A percentile compares a stretch with the other conserved stretches of the same genome.
Evolutionary conservation across 2,113 vertebrate species (phyloP).

Genomic region (Paratilapia polleni): DNA sequence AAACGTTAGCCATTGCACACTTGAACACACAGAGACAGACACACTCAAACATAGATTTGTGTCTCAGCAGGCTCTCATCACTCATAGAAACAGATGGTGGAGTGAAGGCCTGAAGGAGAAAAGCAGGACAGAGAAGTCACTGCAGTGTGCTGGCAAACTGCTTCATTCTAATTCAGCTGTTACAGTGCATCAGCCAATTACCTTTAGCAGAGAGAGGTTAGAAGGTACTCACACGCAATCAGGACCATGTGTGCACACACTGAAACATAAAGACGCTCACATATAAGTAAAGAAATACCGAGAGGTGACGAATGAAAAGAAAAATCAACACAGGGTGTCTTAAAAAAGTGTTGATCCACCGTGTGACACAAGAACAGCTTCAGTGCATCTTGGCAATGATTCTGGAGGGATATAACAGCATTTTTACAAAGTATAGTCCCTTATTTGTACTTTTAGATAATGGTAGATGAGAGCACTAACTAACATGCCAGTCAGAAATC

Average conservation of each 20-base stretch:
- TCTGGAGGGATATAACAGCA: background rate
- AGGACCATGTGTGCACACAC: background rate
- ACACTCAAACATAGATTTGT: slow-evolving; percentile 35
- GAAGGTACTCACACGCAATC: background rate
- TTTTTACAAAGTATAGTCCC: background rate
- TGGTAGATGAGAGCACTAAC: background rate
- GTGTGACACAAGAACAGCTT: too few relatives aligned
- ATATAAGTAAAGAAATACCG: background rate
- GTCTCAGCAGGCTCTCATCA: slow-evolving; percentile 45
- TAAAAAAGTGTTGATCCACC: background rate
- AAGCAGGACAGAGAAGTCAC: slow-evolving; percentile 42
- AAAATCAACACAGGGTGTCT: fast-evolving
- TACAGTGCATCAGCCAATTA: slow-evolving; percentile 41
- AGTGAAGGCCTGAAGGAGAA: slow-evolving; percentile 38
- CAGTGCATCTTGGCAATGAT: background rate
- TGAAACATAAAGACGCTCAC: background rate
- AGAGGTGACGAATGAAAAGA: fast-evolving
- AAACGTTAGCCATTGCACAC: slow-evolving; percentile 34
- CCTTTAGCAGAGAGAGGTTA: slow-evolving; percentile 14
- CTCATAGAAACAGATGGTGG: slow-evolving; percentile 59
- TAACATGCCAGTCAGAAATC: background rate
- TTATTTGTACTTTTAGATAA: background rate
- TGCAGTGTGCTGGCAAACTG: slow-evolving; percentile 25
- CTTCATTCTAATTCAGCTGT: slow-evolving; percentile 43
- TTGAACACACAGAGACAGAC: background rate